A percentile compares a stretch with the other conserved stretches of the same genome.
These are phyloP conservation scores for Hippocampus abdominalis DNA, from an alignment of 2,113 vertebrate species.

Conservation along the genomic window DNA sequence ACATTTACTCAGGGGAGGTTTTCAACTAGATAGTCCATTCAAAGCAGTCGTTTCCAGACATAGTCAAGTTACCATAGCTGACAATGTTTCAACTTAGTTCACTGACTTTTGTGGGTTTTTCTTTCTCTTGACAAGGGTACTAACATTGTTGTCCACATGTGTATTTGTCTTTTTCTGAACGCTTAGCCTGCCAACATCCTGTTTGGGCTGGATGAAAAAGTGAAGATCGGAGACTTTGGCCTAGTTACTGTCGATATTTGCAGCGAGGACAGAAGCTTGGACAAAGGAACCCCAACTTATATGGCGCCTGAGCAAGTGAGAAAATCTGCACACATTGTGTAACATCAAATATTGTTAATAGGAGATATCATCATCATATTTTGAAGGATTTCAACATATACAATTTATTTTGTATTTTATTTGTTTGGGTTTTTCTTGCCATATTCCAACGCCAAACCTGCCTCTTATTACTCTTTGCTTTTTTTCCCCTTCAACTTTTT, in stretches of 20 bases:
- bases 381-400: neutral
- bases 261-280: conserved; percentile 54
- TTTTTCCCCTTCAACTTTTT: too few species aligned
- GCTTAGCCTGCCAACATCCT: conserved; percentile 85
- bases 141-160: neutral
- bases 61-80: too few species aligned
- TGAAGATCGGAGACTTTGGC: conserved; percentile 91
- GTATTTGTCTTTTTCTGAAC: neutral
- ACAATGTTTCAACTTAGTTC: too few species aligned
- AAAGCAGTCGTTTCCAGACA: too few species aligned
- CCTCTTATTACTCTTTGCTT: too few species aligned
- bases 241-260: conserved; percentile 69
- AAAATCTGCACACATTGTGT: neutral
- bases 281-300: conserved; percentile 54
- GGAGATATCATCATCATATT: neutral
- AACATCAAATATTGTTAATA: neutral
- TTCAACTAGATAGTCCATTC: too few species aligned
- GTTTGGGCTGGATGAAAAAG: conserved; percentile 60
- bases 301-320: conserved; percentile 75
- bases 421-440: too few species aligned
- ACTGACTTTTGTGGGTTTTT: neutral
- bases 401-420: too few species aligned
- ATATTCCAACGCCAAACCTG: too few species aligned
- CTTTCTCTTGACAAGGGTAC: neutral
- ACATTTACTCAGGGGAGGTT: too few species aligned